phyloP scores from a whole-genome alignment of 2,113 vertebrate genomes.

The Thamnophis sirtalis region DNA sequence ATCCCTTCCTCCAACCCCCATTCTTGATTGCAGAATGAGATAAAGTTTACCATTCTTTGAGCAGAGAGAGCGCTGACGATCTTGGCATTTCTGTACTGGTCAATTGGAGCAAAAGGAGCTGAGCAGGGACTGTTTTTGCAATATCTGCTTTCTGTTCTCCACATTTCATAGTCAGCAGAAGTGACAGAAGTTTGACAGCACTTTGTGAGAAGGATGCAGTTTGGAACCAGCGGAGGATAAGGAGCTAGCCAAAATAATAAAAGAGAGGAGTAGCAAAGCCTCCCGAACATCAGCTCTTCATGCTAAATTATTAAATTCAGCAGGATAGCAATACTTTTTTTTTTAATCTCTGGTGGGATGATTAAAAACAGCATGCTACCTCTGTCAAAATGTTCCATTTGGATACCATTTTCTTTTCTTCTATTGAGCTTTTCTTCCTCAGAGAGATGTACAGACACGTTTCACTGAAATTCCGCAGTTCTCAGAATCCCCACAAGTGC shows the following conservation, averaged over 20 bases:
- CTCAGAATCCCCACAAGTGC: not conserved
- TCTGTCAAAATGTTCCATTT: not conserved
- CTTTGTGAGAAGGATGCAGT: not conserved
- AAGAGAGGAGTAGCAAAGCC: not conserved
- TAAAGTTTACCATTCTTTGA: not conserved
- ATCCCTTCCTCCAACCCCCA: not conserved
- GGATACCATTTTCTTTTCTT: not conserved
- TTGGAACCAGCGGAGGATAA: not conserved
- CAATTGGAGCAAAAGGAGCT: not conserved
- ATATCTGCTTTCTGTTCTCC: not conserved
- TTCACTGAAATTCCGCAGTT: not conserved
- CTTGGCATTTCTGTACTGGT: not conserved
- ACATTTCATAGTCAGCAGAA: not conserved
- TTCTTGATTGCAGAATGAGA: not conserved
- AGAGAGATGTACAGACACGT: not conserved
- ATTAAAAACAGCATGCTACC: not conserved
- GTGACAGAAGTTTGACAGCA: rapidly evolving
- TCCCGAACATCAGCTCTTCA: not conserved
- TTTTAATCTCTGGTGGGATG: not conserved
- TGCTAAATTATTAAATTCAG: not conserved
- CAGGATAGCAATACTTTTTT: not conserved
- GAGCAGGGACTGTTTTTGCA: not conserved
- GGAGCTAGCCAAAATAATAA: not conserved
- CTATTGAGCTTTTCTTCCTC: not conserved
- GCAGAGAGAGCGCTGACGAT: not conserved